These are phyloP conservation scores for Heliconius ethilla DNA, from an alignment of 2,888 invertebrate genomes.

Conservation along the genomic window DNA sequence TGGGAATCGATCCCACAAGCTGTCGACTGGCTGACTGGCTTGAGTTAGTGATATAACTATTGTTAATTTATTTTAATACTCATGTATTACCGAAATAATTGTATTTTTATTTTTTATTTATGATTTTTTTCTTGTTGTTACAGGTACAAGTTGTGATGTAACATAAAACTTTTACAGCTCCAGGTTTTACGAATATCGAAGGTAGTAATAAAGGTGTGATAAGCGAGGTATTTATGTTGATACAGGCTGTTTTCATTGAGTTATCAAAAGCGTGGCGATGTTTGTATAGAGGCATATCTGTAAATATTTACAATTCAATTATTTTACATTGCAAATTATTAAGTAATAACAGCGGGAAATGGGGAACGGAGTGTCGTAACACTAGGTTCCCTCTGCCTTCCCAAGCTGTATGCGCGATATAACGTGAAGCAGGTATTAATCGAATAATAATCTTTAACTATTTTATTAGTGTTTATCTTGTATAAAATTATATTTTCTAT, in stretches of 20 bases:
- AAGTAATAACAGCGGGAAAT: neutral
- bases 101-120: neutral
- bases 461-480: neutral
- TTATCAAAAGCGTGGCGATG: neutral
- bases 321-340: neutral
- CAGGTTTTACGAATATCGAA: neutral
- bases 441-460: neutral
- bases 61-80: neutral
- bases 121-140: slow-evolving; percentile 23
- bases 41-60: no score
- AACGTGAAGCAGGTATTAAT: no score
- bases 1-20: no score
- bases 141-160: slow-evolving; percentile 32
- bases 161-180: slow-evolving; percentile 31
- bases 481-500: neutral
- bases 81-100: neutral
- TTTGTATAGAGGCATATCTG: neutral
- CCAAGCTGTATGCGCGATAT: no score
- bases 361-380: no score
- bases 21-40: no score
- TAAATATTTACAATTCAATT: neutral
- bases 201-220: neutral
- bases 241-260: neutral
- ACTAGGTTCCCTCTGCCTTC: no score
- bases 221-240: neutral